phyloP scores from a whole-genome alignment of 2,888 invertebrate species.

The Dolichomitus sp. region DNA sequence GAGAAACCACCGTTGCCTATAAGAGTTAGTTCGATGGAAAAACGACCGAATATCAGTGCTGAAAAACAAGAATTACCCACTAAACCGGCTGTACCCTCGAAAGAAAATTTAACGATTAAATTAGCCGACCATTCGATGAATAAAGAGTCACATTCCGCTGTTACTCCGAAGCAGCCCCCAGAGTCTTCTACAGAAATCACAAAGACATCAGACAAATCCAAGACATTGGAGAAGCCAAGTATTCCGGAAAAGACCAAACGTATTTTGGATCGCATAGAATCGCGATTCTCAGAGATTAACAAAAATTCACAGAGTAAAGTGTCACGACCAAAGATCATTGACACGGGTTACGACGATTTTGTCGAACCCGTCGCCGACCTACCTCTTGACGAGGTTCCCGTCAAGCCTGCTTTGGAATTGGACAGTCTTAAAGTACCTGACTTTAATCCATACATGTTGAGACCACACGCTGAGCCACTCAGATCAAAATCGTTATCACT shows the following conservation, averaged over 20 bases:
- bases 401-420: slow-evolving; percentile 82
- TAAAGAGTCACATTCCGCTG: slow-evolving; percentile 32
- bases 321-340: slow-evolving; percentile 82
- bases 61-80: slow-evolving; percentile 70
- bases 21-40: slow-evolving; percentile 63
- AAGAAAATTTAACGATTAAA: slow-evolving; percentile 65
- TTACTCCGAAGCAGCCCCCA: slow-evolving; percentile 44
- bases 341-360: slow-evolving; percentile 84
- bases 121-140: slow-evolving; percentile 44
- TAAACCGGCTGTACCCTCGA: slow-evolving; percentile 67
- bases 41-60: slow-evolving; percentile 23
- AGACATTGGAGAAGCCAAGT: slow-evolving; percentile 80
- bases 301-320: slow-evolving; percentile 78
- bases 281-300: slow-evolving; percentile 79
- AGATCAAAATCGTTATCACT: slow-evolving; percentile 83
- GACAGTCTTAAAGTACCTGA: slow-evolving; percentile 85
- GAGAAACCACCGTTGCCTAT: slow-evolving; percentile 67
- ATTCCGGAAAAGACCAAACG: slow-evolving; percentile 85
- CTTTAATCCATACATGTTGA: slow-evolving; percentile 83
- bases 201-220: slow-evolving; percentile 72
- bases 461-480: slow-evolving; percentile 83
- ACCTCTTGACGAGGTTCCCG: slow-evolving; percentile 84
- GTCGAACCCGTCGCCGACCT: slow-evolving; percentile 85
- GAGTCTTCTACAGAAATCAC: slow-evolving; percentile 15
- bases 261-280: slow-evolving; percentile 84